Conservation (phyloP, 2,113 vertebrate species). For the Pangasianodon gigas region DNA sequence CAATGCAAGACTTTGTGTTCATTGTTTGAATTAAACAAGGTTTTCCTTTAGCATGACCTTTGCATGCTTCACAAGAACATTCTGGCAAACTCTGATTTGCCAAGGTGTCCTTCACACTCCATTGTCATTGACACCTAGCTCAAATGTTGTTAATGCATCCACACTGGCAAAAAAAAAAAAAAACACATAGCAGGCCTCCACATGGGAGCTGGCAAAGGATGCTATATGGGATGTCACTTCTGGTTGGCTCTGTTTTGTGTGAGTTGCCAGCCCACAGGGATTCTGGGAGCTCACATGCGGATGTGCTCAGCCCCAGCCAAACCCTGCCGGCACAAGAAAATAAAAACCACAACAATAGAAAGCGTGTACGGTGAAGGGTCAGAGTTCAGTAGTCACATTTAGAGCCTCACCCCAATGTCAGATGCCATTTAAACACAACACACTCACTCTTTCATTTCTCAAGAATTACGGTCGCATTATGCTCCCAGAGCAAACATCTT, state of each 20-base stretch:
- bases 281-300: conserved; percentile 25
- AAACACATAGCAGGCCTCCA: background rate
- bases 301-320: conserved; percentile 30
- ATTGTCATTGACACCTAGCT: conserved; percentile 44
- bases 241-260: conserved; percentile 27
- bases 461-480: background rate
- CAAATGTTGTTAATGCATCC: conserved; percentile 30
- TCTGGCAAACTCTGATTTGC: background rate
- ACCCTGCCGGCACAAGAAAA: conserved; percentile 1
- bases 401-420: conserved; percentile 7
- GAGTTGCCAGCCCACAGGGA: conserved; percentile 33
- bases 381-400: conserved; percentile 50
- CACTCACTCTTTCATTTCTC: background rate
- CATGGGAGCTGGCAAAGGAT: conserved; percentile 12
- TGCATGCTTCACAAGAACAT: background rate
- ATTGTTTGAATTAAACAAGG: background rate
- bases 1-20: background rate
- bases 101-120: conserved; percentile 30
- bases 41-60: conserved; percentile 23
- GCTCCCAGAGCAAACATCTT: conserved; percentile 29
- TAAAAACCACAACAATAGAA: conserved; percentile 34
- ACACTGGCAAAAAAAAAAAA: background rate
- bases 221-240: conserved; percentile 48
- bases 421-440: conserved; percentile 26
- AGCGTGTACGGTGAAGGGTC: background rate